Percentiles rank a stretch among this genome's conserved stretches.
phyloP scores from a whole-genome alignment of 2,113 vertebrate species.

The Trichomycterus rosablanca region DNA sequence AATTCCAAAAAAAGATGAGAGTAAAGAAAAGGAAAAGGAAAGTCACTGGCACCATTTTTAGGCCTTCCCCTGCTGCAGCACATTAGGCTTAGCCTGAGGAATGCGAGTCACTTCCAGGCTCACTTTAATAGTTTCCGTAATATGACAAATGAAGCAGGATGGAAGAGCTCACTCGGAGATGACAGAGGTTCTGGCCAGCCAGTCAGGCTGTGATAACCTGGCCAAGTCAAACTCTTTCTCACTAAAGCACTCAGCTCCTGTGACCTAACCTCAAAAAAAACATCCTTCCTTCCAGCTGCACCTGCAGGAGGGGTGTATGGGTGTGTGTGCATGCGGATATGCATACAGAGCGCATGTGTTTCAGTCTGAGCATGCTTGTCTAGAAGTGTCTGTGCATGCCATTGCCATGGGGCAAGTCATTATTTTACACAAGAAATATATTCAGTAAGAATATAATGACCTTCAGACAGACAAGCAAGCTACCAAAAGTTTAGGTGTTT shows the following conservation, averaged over 20 bases:
- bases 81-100: conserved; percentile 60
- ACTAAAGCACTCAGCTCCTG: background rate
- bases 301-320: background rate
- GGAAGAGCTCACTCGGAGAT: conserved; percentile 26
- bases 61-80: conserved; percentile 53
- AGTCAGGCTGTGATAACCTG: conserved; percentile 41
- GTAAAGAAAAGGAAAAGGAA: conserved; percentile 40
- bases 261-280: background rate
- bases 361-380: conserved; percentile 19
- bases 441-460: background rate
- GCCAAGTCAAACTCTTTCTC: conserved; percentile 35
- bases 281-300: conserved; percentile 1
- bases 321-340: background rate
- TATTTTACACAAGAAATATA: conserved; percentile 41
- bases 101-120: conserved; percentile 60
- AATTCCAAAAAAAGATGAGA: conserved; percentile 9
- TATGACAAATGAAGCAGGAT: conserved; percentile 47
- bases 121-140: conserved; percentile 59
- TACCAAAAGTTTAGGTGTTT: background rate
- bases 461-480: background rate
- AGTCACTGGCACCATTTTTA: conserved; percentile 44
- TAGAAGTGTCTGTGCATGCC: conserved; percentile 26
- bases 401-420: conserved; percentile 35
- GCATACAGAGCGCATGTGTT: background rate
- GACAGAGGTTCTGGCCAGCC: conserved; percentile 22